Percentiles rank a stretch among this genome's conserved stretches.
phyloP scores from a whole-genome alignment of 2,888 invertebrate species.

The Thysanoteuthis rhombus region DNA sequence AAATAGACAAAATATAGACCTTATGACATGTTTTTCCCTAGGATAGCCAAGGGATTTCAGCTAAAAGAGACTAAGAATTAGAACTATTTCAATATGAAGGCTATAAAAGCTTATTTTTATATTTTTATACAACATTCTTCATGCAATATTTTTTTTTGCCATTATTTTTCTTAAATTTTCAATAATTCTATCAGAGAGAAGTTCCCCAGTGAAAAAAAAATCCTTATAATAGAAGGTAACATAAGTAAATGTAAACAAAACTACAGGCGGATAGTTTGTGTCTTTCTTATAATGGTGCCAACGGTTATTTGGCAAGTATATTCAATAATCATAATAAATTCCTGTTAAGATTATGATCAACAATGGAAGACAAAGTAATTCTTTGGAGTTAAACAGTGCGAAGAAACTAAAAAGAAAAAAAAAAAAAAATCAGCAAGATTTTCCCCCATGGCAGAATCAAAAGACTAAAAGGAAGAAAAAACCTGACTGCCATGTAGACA shows the following conservation, averaged over 20 bases:
- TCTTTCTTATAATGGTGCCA: no score
- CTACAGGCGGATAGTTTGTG: no score
- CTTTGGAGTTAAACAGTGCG: neutral
- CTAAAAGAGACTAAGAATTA: neutral
- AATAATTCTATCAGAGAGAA: neutral
- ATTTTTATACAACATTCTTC: neutral
- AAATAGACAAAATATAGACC: neutral
- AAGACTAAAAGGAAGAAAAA: neutral
- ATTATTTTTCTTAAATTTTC: neutral
- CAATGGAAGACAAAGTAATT: neutral
- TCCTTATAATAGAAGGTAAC: no score
- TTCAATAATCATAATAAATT: neutral
- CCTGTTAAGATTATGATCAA: neutral
- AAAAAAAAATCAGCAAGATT: neutral
- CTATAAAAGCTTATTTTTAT: neutral
- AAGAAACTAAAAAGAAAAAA: neutral
- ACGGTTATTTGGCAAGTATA: no score
- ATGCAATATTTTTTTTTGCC: neutral
- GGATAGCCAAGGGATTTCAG: neutral
- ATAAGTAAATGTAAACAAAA: no score
- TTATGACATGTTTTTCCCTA: neutral
- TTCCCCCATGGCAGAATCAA: neutral
- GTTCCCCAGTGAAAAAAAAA: no score
- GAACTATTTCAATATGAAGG: neutral
- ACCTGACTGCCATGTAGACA: neutral